Evolutionary conservation across 2,888 invertebrate genomes (phyloP), one percentile per base, ranked within the genome.

Genomic region (Melanostoma mellinum): DNA sequence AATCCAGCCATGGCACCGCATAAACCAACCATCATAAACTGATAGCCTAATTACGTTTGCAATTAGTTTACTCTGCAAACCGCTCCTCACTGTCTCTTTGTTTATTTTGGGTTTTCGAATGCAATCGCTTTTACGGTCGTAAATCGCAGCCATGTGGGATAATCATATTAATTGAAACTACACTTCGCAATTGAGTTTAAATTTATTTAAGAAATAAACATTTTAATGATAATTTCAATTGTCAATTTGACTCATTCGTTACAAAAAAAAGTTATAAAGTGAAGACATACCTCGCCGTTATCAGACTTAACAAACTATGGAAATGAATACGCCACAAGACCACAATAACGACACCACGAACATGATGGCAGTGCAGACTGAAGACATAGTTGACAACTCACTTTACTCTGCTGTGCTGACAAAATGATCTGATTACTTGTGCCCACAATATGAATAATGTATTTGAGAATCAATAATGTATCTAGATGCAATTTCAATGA

Each of bases 381-480:
- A 69, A 55, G 68, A 36, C 53, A 53, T 53, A 40, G 65, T 74
- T 84, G 84, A 84, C 84, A 84, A 74, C 84, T 84, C 67, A 84
- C 84, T 84, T 79, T 55, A 50, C 69, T 74, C 33, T 55, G 53
- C 50, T 58, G 30, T 60, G 55, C 55, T 84, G 84, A 84, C 84
- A 84, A 79, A 84, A 71, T 79, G 84, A 84, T 79, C 84, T 84
- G 84, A 84, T 84, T 84, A 84, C 84, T 79, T 84, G 79, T 84
- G 79, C 79, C 71, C 74, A 77, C 84, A 84, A 65, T 75, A 84
- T 84, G 84, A 84, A 79, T 84, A 79, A 84, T 84, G 84, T 84
- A 84, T 84, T 71, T 67, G 79, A 75, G 71, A 84, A 75, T 75
- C 84, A 84, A 79, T 84, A 84, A 84, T 74, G 84, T 79, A 84